phyloP scores from a whole-genome alignment of 2,797 vertebrate genomes.

The Hoplostethus atlanticus region DNA sequence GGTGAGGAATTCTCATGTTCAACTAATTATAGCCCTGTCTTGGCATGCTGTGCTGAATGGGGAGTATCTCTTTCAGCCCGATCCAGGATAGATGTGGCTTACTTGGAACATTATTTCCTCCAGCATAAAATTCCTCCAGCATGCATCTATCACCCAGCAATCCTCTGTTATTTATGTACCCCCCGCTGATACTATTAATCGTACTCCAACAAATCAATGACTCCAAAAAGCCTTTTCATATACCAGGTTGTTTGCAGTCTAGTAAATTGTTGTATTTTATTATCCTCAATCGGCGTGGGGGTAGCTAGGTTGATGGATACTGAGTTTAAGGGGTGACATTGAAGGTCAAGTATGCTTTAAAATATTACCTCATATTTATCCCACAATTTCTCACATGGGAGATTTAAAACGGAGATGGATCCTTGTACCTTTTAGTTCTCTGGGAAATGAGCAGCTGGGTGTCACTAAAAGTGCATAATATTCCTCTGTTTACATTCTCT shows the following conservation, averaged over 20 bases:
- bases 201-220: neutral
- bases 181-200: neutral
- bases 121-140: neutral
- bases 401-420: too few species aligned
- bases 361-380: too few species aligned
- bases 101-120: neutral
- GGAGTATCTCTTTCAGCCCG: constrained; percentile 26
- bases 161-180: neutral
- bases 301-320: too few species aligned
- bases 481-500: too few species aligned
- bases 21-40: constrained; percentile 47
- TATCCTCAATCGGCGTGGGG: neutral
- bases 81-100: constrained; percentile 11
- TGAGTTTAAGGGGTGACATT: too few species aligned
- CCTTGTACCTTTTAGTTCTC: too few species aligned
- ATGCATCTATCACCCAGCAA: neutral
- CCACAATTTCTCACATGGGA: too few species aligned
- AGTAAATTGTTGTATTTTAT: neutral
- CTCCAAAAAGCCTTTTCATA: neutral
- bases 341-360: too few species aligned
- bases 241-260: neutral
- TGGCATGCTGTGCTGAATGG: constrained; percentile 1
- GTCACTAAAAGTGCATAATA: too few species aligned
- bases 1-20: constrained; percentile 57
- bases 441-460: too few species aligned